Evolutionary conservation across 2,113 vertebrate genomes (phyloP).

Genomic region (Alaudala cheleensis): DNA sequence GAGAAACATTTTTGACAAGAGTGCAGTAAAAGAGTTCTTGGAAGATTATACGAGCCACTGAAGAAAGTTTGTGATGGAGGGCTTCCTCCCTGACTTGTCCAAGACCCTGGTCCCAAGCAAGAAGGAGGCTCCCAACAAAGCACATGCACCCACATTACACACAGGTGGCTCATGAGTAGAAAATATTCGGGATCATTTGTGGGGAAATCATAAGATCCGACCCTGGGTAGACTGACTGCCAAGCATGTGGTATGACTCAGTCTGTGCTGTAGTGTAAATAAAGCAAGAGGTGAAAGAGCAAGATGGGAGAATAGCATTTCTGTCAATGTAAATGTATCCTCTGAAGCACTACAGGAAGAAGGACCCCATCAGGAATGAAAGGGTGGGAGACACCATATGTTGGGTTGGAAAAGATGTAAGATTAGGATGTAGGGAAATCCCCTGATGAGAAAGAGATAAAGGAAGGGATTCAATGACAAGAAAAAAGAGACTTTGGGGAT

Average conservation of each 20-base stretch:
- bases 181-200: accelerated
- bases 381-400: not conserved
- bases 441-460: not conserved
- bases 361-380: not conserved
- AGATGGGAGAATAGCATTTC: not conserved
- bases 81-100: not conserved
- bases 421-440: not conserved
- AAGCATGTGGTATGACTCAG: not conserved
- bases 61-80: not conserved
- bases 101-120: not conserved
- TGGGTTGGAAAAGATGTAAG: not conserved
- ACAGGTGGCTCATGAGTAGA: accelerated
- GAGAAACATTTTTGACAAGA: not conserved
- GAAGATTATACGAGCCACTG: not conserved
- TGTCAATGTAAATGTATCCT: not conserved
- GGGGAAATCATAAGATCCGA: not conserved
- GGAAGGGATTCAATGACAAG: not conserved
- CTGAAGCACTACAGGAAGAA: not conserved
- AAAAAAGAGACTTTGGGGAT: not conserved
- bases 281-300: not conserved
- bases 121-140: not conserved
- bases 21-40: not conserved
- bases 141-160: accelerated
- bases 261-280: not conserved
- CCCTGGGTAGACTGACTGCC: not conserved